Conservation (phyloP, 2,113 vertebrate genomes). For the Origma solitaria region DNA sequence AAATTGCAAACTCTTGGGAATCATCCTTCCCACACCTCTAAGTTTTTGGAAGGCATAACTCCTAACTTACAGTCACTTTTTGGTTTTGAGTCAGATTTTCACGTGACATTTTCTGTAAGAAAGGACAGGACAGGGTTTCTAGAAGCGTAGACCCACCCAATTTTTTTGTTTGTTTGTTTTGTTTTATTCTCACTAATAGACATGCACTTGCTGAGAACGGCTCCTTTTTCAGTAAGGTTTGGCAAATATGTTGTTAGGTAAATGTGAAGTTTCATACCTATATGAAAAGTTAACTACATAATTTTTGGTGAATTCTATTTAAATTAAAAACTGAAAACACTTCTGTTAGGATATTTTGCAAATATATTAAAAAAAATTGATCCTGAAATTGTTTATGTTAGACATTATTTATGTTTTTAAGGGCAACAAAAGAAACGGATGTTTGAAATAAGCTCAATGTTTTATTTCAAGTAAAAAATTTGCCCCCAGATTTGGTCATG, state of each 20-base stretch:
- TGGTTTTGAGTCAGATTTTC: background rate
- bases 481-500: rapidly evolving
- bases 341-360: background rate
- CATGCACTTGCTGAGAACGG: background rate
- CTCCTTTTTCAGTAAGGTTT: background rate
- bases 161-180: rapidly evolving
- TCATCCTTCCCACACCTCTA: background rate
- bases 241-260: background rate
- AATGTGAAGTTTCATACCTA: background rate
- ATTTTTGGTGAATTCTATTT: background rate
- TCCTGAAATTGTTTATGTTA: background rate
- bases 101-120: background rate
- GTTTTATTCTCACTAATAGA: background rate
- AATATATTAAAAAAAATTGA: background rate
- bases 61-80: background rate
- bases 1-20: background rate
- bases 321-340: background rate
- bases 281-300: background rate
- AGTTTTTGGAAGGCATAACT: background rate
- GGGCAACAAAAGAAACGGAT: background rate
- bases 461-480: background rate
- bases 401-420: background rate
- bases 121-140: background rate
- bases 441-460: background rate
- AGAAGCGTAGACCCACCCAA: background rate